Evolutionary conservation across 1,140 invertebrate genomes (phyloP), one percentile per base, ranked within the genome.

Genomic region (Zaprionus kolodkinae): DNA sequence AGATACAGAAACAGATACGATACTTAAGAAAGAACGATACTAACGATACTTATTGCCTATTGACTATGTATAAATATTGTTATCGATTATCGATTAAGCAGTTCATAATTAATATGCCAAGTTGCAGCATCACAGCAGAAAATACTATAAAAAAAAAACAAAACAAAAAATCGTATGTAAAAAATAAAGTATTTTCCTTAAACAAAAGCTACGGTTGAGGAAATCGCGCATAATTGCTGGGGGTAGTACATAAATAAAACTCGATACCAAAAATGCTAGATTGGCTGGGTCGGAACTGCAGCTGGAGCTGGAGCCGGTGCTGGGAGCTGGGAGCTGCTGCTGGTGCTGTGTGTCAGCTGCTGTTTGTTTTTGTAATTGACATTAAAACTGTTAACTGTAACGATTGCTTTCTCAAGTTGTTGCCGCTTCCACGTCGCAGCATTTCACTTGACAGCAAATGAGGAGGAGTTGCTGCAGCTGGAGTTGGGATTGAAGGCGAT

Each of bases 381-480:
- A 91, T 91, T 91, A 91, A 86, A 88, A 45, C 40, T 45, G 40
- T 45, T 15, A 91, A 81, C 65, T 71, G 75, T 91, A 89, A 91
- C 84, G 89, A 91, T 91, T 91, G 81, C 88, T 88, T 91, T 79
- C 64, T 91, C 76, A 82, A 88, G 84, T 88, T 85, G 81, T 77
- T 76, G 81, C 75, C 85, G 75, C 80, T 87, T 75, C 60, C 67
- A 75, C 61, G 67, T 75, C 45, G 38, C 52, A 70, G 65, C 48
- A 61, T 73, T 74, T 70, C 66, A 74, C 72, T 69, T 33, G 33
- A 17, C 40, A 40, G 64, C 61, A 59, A 21, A 36, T 64, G 40
- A 21, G 21, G 1, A 1, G 40, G 40, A 43, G 6, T 0, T 38
- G 55, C 50, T 40, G n/a, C 27, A 65, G 59, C 54, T 72, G 36